Base-by-base conservation (phyloP, 2,797 vertebrate genomes). In the Myripristis murdjan region DNA sequence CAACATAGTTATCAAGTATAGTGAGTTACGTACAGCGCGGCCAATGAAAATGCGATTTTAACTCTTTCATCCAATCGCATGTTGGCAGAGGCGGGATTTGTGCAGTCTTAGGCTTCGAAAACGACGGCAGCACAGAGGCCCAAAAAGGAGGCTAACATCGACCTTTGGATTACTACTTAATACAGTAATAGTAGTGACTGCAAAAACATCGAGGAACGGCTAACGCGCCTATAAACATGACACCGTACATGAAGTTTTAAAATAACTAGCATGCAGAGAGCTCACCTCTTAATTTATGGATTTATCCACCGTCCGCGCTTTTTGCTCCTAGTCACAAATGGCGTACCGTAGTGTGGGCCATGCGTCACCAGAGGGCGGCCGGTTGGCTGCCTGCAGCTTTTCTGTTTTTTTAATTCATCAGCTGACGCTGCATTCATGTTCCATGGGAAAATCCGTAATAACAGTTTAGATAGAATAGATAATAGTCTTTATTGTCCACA, bases 61-160 rank as follows among this genome's bases (percentile, higher is more conserved):
- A 44, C 26, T 0, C 5, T 11, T 15, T 22, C 0, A 60, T 47
- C 93, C 94, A 93, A 92, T 94, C 72, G 73, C 0, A 77, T 70
- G 0, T 2, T 0, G 20, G 6, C 2, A 3, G 14, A 81, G 92
- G 92, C 70, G 87, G 92, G 84, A 16, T 75, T 75, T 60, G 0
- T 1, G 1, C 8, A 65, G 60, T 51, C 41, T 52, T 23, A 69
- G 67, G 85, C 83, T 76, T 77, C 63, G 84, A 91, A 96, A 96
- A 96, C 95, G 96, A 97, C 96, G 96, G 96, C 93, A 95, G 91
- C 96, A 85, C 89, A 95, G 95, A 96, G 96, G 96, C 96, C 96
- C 96, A 96, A 97, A 97, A 97, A 97, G 95, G 93, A 95, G 87
- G 88, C 91, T 91, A 93, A 87, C 85, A 31, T 91, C 90, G 86